phyloP scores from a whole-genome alignment of 37 sponge, comb jelly and placozoan genomes.

The Hormiphora californensis region DNA sequence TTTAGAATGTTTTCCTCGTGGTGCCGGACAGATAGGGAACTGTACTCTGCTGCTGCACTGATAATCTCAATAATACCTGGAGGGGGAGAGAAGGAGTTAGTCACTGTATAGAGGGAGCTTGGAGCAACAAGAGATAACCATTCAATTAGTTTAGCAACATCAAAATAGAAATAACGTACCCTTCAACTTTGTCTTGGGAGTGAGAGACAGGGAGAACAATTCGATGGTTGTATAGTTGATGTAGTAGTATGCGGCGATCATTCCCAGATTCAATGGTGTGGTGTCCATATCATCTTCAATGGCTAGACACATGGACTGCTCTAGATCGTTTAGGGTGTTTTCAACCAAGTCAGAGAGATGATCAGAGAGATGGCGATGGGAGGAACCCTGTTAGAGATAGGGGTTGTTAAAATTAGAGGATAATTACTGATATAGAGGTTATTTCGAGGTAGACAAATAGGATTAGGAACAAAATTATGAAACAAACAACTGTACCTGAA shows the following conservation, averaged over 20 bases:
- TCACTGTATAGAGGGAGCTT: too few relatives aligned
- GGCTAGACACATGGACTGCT: constrained; percentile 96
- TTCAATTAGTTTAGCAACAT: background rate
- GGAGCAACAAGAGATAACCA: background rate
- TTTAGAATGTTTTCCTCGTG: constrained; percentile 83
- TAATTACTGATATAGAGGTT: background rate
- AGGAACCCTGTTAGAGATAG: constrained; percentile 11
- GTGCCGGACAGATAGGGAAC: constrained; percentile 79
- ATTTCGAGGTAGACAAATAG: background rate
- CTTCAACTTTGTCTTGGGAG: constrained; percentile 89
- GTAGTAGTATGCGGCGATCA: constrained; percentile 98
- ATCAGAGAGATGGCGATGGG: constrained; percentile 95
- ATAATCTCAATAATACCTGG: constrained; percentile 81
- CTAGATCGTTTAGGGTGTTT: constrained; percentile 78
- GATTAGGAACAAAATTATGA: background rate
- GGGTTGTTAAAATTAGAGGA: constrained; percentile 19
- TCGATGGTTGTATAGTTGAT: constrained; percentile 99
- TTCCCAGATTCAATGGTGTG: constrained; percentile 86
- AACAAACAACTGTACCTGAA: constrained; percentile 69
- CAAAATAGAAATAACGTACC: constrained; percentile 55
- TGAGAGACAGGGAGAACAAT: constrained; percentile 92
- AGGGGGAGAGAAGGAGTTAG: too few relatives aligned
- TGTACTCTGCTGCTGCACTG: constrained; percentile 87
- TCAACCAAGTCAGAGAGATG: constrained; percentile 95
- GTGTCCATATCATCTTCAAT: constrained; percentile 93